Conservation (phyloP, 2,797 vertebrate genomes). For the Pseudomugil tenellus region DNA sequence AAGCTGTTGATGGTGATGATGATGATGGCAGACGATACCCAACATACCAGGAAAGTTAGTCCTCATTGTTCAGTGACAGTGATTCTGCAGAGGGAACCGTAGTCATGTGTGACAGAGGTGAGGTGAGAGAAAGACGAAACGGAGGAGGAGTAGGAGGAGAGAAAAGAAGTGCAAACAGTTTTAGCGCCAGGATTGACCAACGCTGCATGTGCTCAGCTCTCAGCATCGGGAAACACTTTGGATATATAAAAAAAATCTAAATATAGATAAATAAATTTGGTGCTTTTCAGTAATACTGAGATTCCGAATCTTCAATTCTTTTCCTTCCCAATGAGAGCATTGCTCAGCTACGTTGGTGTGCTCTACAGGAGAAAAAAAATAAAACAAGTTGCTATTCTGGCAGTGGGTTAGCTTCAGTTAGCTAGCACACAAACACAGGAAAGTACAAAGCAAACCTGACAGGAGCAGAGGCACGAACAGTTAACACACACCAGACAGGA, state of each 20-base stretch:
- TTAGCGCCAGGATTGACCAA: conserved; percentile 67
- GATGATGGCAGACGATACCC: conserved; percentile 69
- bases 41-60: conserved; percentile 92
- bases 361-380: conserved; percentile 43
- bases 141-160: conserved; percentile 44
- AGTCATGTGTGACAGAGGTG: conserved; percentile 84
- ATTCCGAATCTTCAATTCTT: not conserved
- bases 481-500: conserved; percentile 21
- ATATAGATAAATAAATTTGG: not conserved
- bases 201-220: conserved; percentile 49
- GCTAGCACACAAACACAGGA: conserved; percentile 54
- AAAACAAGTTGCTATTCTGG: conserved; percentile 51
- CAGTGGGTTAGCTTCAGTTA: conserved; percentile 13
- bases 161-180: conserved; percentile 82
- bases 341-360: conserved; percentile 43
- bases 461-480: conserved; percentile 17
- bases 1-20: conserved; percentile 12
- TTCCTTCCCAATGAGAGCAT: conserved; percentile 49
- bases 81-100: conserved; percentile 96
- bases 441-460: conserved; percentile 34
- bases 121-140: conserved; percentile 75
- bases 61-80: conserved; percentile 99
- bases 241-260: not conserved
- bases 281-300: not conserved
- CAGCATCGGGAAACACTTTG: not conserved